phyloP scores from a whole-genome alignment of 2,888 invertebrate genomes.

The Argyresthia goedartella region DNA sequence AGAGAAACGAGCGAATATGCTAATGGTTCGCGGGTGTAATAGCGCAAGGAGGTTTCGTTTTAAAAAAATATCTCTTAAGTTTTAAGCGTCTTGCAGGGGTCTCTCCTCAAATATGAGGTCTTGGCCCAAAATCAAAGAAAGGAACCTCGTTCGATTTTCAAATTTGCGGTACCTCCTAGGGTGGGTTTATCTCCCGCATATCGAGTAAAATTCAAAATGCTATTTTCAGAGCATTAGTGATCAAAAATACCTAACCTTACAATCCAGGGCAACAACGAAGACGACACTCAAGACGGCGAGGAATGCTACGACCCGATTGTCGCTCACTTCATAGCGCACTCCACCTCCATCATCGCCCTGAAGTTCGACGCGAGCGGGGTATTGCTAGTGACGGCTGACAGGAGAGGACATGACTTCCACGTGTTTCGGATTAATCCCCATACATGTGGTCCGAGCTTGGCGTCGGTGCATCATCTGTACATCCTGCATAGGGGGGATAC shows the following conservation, averaged over 20 bases:
- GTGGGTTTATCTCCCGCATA: too few relatives aligned
- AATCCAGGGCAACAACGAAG: conserved; percentile 55
- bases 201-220: too few relatives aligned
- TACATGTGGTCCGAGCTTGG: conserved; percentile 87
- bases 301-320: conserved; percentile 81
- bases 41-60: too few relatives aligned
- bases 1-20: too few relatives aligned
- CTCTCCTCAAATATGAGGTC: too few relatives aligned
- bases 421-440: conserved; percentile 95
- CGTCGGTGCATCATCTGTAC: conserved; percentile 95
- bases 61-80: too few relatives aligned
- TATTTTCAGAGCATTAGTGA: too few relatives aligned
- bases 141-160: too few relatives aligned
- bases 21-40: too few relatives aligned
- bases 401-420: conserved; percentile 95
- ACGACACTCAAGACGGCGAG: conserved; percentile 71
- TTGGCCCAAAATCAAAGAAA: too few relatives aligned
- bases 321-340: conserved; percentile 90
- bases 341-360: conserved; percentile 89
- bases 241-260: neutral
- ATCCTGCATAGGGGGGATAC: conserved; percentile 96
- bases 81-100: too few relatives aligned
- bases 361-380: conserved; percentile 93
- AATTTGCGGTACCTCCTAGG: too few relatives aligned
- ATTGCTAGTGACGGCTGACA: conserved; percentile 91